Evolutionary conservation across 2,888 invertebrate genomes (phyloP), one percentile per base, ranked within the genome.

Genomic region (Cerceris ruficornis): DNA sequence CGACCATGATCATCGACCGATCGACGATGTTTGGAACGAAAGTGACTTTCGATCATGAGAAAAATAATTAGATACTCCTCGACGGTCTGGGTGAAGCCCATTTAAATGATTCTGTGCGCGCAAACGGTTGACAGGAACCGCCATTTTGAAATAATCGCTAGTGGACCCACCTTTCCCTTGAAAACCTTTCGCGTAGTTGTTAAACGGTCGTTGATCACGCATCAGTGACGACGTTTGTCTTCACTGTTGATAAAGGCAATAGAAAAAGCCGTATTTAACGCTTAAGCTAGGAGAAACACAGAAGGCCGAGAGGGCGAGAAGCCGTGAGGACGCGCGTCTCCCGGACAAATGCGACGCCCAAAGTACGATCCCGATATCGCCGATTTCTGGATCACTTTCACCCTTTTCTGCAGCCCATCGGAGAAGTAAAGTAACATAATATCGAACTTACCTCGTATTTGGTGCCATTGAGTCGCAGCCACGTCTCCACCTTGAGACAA

Each of bases 401-500:
- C 50, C 54, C 7, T 2, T 7, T n/a, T 7, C 17, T 28, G 41
- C 54, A 54, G 46, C 7, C 66, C 49, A 65, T 41, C 59, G 46
- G 8, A 58, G 55, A 15, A 15, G 11, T 14, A 8, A 28, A 8
- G 55, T n/a, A n/a, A 13, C 11, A 52, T 54, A 11, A 13, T 8
- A 28, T 55, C 17, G 28, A 14, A 93, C 95, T 95, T 94, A 98
- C 98, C 97, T 98, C 98, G 93, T 98, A 98, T 94, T 97, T 97
- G 92, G 98, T 95, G 92, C 96, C 97, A 91, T 96, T 96, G 89
- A 98, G 95, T 92, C 98, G 95, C 86, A 98, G 95, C 98, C 98
- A 98, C 90, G 98, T 98, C 94, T 98, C 98, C 89, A 98, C 97
- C 95, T 98, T 98, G 92, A 98, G 95, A 94, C 98, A 98, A 93